Base-by-base conservation (phyloP, 2,113 vertebrate genomes). In the Nothoprocta perdicaria region DNA sequence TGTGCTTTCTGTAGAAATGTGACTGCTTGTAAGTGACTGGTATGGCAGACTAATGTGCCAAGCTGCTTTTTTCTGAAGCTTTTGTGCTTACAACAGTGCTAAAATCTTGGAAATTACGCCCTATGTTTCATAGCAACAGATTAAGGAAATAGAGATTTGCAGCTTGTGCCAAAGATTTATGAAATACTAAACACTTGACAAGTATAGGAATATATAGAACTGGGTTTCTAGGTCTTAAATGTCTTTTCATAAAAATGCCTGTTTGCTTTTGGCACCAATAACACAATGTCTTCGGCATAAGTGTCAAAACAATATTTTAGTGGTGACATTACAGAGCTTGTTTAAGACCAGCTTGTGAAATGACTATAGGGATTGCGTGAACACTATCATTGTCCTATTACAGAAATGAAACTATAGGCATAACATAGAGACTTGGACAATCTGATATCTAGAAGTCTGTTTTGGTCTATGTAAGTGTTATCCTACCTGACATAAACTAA, bases 101-200 rank as follows among this genome's bases (percentile, higher is more conserved):
- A 75, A 83, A 74, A 84, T 14, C 61, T 81, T 86, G 27, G 76
- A 92, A 94, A 94, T 50, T 53, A 45, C 65, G 11, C 13, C 35
- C 48, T 88, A 29, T 92, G 80, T 94, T 95, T 90, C 80, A 66
- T 48, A 71, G 86, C 48, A 80, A 43, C 48, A 86, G 74, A 40
- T 43, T 11, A 10, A n/a, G 31, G 58, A 82, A 73, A 45, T 55
- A 94, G 48, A n/a, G 48, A n/a, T 75, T 81, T 86, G 24, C 58
- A 69, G 26, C 4, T 40, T 23, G 72, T 80, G 40, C 62, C 86
- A 86, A 52, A 65, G 93, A 68, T 79, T 57, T 66, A n/a, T 83
- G 68, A 84, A 90, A 76, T 29, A 68, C 17, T n/a, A 68, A 93
- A 78, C 63, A 45, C 24, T 84, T 84, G 29, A 61, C 26, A 79